phyloP scores from a whole-genome alignment of 2,888 invertebrate genomes.

The Dichetophora obliterata region DNA sequence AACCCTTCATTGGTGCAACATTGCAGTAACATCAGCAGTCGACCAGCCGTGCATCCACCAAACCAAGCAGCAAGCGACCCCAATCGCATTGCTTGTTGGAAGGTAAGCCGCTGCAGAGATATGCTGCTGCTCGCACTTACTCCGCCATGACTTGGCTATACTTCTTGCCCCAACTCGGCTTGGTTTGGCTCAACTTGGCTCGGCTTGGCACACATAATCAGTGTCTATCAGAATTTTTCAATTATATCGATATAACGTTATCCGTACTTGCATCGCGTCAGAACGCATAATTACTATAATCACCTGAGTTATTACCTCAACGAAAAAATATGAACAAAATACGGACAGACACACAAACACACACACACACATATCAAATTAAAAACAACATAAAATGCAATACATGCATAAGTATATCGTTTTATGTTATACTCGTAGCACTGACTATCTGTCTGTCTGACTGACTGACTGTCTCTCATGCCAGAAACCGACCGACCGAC shows the following conservation, averaged over 20 bases:
- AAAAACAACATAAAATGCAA: background rate
- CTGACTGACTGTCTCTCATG: background rate
- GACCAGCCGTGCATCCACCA: background rate
- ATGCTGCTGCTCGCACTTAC: background rate
- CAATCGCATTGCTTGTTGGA: background rate
- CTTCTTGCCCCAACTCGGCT: background rate
- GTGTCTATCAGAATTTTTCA: constrained; percentile 71
- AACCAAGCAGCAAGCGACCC: constrained; percentile 16
- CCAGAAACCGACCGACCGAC: background rate
- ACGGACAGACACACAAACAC: background rate
- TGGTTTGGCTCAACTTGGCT: background rate
- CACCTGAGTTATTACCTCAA: constrained; percentile 71
- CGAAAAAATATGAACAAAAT: constrained; percentile 50
- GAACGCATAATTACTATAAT: constrained; percentile 71
- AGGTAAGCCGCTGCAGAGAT: background rate
- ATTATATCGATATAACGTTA: constrained; percentile 71
- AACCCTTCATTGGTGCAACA: constrained; percentile 13
- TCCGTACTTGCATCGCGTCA: constrained; percentile 69
- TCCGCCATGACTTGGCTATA: background rate
- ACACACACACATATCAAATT: constrained; percentile 19
- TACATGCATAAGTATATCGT: background rate
- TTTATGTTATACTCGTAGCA: background rate
- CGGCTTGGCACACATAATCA: constrained; percentile 62
- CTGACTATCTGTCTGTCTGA: background rate
- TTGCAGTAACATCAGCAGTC: background rate